phyloP scores from a whole-genome alignment of 2,797 vertebrate species.

The Avahi laniger region DNA sequence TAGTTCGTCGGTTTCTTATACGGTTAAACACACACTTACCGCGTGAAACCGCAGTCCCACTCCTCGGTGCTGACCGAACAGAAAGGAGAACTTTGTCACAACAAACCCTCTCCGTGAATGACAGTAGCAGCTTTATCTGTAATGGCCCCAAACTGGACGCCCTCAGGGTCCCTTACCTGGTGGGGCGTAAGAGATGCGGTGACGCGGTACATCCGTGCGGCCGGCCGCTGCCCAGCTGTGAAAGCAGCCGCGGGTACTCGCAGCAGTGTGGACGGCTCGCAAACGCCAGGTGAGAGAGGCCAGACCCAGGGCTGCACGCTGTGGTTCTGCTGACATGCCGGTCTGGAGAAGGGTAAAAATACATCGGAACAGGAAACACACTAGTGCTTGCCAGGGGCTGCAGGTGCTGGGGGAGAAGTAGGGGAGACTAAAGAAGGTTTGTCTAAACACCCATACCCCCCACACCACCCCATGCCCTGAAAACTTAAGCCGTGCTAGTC shows the following conservation, averaged over 20 bases:
- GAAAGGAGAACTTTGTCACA: not conserved
- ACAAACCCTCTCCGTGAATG: rapidly evolving
- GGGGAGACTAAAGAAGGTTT: not conserved
- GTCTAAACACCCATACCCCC: rapidly evolving
- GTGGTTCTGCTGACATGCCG: not conserved
- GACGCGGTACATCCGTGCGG: rapidly evolving
- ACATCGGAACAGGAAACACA: not conserved
- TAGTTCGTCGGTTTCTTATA: not conserved
- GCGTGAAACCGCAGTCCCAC: not conserved
- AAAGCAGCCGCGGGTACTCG: rapidly evolving
- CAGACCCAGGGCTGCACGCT: not conserved
- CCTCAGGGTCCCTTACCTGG: not conserved
- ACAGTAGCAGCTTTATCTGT: not conserved
- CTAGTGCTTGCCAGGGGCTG: not conserved
- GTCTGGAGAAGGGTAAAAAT: not conserved
- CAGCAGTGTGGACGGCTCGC: not conserved
- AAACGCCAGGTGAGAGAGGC: not conserved
- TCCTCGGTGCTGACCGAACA: not conserved
- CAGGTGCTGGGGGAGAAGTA: not conserved
- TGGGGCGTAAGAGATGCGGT: not conserved
- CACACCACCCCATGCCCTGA: not conserved
- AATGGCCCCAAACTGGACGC: not conserved
- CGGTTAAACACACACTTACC: not conserved
- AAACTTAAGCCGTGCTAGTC: not conserved
- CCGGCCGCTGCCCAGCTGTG: not conserved